These are phyloP conservation scores for Albula goreensis DNA, from an alignment of 2,113 vertebrate genomes.

Conservation along the genomic window DNA sequence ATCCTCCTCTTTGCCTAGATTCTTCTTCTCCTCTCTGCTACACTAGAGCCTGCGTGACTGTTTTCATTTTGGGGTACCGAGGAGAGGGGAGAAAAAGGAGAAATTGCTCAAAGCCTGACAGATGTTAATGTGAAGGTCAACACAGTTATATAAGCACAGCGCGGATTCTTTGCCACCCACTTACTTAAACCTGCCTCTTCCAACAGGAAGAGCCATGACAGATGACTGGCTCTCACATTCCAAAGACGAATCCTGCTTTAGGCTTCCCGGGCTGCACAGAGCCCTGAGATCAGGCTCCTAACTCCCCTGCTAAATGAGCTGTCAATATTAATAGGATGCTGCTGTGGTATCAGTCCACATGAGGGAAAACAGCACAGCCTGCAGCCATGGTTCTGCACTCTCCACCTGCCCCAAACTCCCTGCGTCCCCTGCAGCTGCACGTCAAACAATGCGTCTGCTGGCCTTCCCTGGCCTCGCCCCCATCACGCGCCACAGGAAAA, in stretches of 20 bases:
- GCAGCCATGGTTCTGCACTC: neutral
- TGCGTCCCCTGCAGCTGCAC: neutral
- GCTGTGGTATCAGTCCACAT: neutral
- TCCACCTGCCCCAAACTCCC: neutral
- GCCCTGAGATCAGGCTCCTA: neutral
- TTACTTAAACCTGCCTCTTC: neutral
- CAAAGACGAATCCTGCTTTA: neutral
- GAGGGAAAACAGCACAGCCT: neutral
- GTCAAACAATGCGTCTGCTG: neutral
- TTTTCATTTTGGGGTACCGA: neutral
- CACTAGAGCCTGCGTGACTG: neutral
- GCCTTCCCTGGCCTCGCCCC: no score
- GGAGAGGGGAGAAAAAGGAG: neutral
- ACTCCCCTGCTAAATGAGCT: neutral
- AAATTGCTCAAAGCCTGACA: neutral
- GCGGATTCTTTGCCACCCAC: neutral
- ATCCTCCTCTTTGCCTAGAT: no score
- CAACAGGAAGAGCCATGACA: neutral
- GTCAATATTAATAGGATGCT: neutral
- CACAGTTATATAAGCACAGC: neutral
- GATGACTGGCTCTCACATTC: neutral
- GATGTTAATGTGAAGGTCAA: conserved; percentile 10
- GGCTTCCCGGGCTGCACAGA: neutral
- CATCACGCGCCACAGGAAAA: neutral
- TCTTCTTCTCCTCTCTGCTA: neutral